Percentiles rank a stretch among this genome's conserved stretches.
These are phyloP conservation scores for Callimorpha dominula DNA, from an alignment of 2,888 invertebrate species.

Conservation along the genomic window DNA sequence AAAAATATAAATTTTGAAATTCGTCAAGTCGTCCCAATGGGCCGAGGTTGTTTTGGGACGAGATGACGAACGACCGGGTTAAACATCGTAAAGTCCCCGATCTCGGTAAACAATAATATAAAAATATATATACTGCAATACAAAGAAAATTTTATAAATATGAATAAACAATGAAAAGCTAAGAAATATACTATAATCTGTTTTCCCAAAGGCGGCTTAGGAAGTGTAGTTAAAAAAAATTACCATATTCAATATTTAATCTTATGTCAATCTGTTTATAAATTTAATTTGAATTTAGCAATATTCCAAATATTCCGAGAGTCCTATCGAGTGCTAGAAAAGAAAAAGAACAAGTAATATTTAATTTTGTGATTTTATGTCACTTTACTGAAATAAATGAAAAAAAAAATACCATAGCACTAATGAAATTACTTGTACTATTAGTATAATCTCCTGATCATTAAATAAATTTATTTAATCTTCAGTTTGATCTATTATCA, in stretches of 20 bases:
- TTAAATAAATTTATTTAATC: slow-evolving; percentile 3
- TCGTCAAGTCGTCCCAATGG: too few relatives aligned
- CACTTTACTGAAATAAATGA: not conserved
- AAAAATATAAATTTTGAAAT: too few relatives aligned
- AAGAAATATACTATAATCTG: too few relatives aligned
- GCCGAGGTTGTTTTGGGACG: too few relatives aligned
- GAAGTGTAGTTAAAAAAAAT: not conserved
- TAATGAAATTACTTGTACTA: not conserved
- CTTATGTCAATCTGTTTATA: not conserved
- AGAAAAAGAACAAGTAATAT: not conserved
- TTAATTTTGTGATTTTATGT: not conserved
- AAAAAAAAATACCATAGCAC: slow-evolving; percentile 17
- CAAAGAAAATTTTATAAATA: too few relatives aligned
- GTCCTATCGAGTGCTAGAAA: not conserved
- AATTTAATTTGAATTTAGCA: too few relatives aligned
- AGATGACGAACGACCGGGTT: too few relatives aligned
- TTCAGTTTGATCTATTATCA: slow-evolving; percentile 1
- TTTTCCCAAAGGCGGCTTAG: too few relatives aligned
- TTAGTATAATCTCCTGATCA: not conserved
- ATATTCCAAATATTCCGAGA: not conserved
- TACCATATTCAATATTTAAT: not conserved
- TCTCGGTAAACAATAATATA: too few relatives aligned
- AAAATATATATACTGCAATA: too few relatives aligned
- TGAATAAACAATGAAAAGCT: too few relatives aligned
- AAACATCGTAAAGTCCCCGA: too few relatives aligned